Evolutionary conservation across 2,113 vertebrate genomes (phyloP), one percentile per base, ranked within the genome.

Genomic region (Ellobius talpinus): DNA sequence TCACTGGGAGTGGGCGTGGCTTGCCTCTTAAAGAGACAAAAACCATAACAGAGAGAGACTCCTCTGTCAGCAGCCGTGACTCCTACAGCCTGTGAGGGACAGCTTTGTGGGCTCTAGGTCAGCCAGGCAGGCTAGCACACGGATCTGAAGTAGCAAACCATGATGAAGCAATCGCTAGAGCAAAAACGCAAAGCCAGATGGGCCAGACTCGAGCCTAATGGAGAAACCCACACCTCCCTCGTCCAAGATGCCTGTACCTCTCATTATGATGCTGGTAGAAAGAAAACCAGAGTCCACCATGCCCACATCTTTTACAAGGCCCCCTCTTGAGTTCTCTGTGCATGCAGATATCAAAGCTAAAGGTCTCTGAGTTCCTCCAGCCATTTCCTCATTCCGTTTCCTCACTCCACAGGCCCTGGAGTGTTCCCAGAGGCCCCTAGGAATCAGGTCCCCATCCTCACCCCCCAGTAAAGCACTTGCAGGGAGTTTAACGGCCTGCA

Each of bases 271-370:
- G 58, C 31, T 86, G 12, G 16, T 17, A 42, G 63, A 90, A 93
- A 95, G 88, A 95, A 96, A 93, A 21, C 58, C 21, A 66, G 12
- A 95, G 88, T 93, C 72, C 11, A 39, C 77, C 79, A 84, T 87
- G 63, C 93, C 87, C 68, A 87, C 96, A 90, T 89, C 89, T 86
- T 96, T 97, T 87, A 58, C 88, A 96, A 61, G 24, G 4, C 1
- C 12, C 21, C 73, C 0, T 4, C 42, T 17, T 17, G 58, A 95
- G 68, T 96, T 63, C 70, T 95, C 93, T 89, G 63, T 92, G 68
- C 88, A 96, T 91, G 90, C 90, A 96, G 78, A 91, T 87, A 68
- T 26, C 63, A 93, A 89, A 95, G 96, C 95, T 95, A 74, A 97
- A 97, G 96, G 95, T 96, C 93, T 0, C 73, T 39, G 33, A 93